Evolutionary conservation across 2,888 invertebrate species (phyloP), one percentile per base, ranked within the genome.

Genomic region (Leptopilina drosophilae): DNA sequence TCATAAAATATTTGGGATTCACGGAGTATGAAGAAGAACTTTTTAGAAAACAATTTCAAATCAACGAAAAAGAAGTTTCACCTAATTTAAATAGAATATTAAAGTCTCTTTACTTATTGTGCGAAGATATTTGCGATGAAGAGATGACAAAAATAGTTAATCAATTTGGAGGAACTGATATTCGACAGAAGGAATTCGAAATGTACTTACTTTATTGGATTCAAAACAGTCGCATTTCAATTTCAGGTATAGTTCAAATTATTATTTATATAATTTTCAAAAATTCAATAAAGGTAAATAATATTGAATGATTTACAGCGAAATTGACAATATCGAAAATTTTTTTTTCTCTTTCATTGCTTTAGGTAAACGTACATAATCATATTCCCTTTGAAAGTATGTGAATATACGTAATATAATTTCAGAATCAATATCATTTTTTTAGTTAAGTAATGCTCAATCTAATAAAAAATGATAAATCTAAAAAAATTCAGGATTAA

Each of bases 81-180:
- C 67, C 67, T 7, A 67, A 67, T 46, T 20, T 67, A 46, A 46
- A 67, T 49, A 42, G 67, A 46, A 15, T 67, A n/a, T 46, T 67
- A 20, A 67, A 67, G 49, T 15, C 46, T 14, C 15, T 46, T 7
- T 67, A 67, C 11, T 46, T 20, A 15, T 46, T 67, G 7, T 67
- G 67, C 20, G 67, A 67, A 2, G 46, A 67, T 42, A 5, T 67
- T 7, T 5, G n/a, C 42, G 15, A 15, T 4, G 7, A 67, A 2
- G 67, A 67, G 9, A 67, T n/a, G 11, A 46, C 49, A 15, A 4
- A 8, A 7, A 20, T 67, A 15, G 46, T 64, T 11, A 64, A 40
- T 33, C 11, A 46, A 9, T 46, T 11, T 7, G 11, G 49, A n/a
- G 62, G 20, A 20, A 62, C 9, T 9, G 67, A 67, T 15, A 15